phyloP scores from a whole-genome alignment of 2,113 vertebrate genomes.

The Amazona vittata region DNA sequence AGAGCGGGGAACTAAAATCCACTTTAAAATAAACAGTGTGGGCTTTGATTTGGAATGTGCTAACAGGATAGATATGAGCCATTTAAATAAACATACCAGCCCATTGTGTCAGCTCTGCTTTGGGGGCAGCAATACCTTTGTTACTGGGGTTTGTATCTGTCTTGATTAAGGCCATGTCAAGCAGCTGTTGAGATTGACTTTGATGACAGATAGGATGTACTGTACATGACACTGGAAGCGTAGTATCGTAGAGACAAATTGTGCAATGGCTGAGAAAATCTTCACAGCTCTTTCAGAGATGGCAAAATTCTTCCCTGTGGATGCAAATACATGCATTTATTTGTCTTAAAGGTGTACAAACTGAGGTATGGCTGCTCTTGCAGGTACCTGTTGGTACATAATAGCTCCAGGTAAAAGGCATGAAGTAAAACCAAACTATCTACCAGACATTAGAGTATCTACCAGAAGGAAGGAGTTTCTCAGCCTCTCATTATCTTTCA shows the following conservation, averaged over 20 bases:
- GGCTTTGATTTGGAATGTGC: constrained; percentile 29
- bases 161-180: constrained; percentile 29
- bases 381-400: neutral
- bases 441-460: neutral
- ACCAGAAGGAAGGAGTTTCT: neutral
- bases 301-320: neutral
- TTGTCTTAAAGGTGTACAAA: constrained; percentile 27
- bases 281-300: neutral
- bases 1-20: constrained; percentile 28
- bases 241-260: constrained; percentile 28
- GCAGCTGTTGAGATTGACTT: neutral
- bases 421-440: neutral
- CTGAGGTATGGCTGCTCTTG: neutral
- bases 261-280: constrained; percentile 18
- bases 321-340: neutral
- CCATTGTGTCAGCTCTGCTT: constrained; percentile 9
- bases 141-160: constrained; percentile 21
- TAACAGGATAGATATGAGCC: constrained; percentile 39
- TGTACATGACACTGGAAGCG: neutral
- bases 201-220: neutral
- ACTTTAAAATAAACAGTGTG: constrained; percentile 44
- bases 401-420: neutral
- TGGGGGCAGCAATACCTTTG: constrained; percentile 2
- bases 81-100: constrained; percentile 42
- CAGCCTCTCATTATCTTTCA: neutral